Evolutionary conservation across 2,113 vertebrate species (phyloP).

Genomic region (Girardinichthys multiradiatus): DNA sequence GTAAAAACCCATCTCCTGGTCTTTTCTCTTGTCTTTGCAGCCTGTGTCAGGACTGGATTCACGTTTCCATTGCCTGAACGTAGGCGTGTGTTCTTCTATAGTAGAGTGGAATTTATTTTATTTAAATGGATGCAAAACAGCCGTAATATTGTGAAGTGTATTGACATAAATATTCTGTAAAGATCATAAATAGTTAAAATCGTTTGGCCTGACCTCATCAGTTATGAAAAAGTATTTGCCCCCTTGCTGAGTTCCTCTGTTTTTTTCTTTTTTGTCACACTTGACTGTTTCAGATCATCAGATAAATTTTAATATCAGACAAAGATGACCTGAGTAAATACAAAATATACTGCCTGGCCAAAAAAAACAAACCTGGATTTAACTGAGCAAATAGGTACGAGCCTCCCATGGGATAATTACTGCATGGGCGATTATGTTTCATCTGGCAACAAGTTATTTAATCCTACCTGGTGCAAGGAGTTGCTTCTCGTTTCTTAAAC

Average conservation of each 20-base stretch:
- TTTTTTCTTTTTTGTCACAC: not conserved
- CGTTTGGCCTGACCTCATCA: not conserved
- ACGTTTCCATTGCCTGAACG: conserved; percentile 3
- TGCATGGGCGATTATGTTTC: too few relatives aligned
- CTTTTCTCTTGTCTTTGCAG: conserved; percentile 20
- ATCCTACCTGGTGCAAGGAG: too few relatives aligned
- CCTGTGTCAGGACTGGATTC: conserved; percentile 10
- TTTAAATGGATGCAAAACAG: not conserved
- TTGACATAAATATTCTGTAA: not conserved
- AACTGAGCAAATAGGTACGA: too few relatives aligned
- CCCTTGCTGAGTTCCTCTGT: not conserved
- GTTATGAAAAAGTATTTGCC: not conserved
- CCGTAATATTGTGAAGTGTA: not conserved
- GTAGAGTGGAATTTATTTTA: conserved; percentile 2
- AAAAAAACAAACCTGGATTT: too few relatives aligned
- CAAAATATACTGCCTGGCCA: too few relatives aligned
- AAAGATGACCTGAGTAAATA: not conserved
- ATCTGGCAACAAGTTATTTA: too few relatives aligned
- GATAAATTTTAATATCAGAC: not conserved
- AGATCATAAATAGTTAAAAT: not conserved
- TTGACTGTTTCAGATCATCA: not conserved
- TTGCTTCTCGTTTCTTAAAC: too few relatives aligned
- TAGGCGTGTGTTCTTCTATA: not conserved
- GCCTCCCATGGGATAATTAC: too few relatives aligned
- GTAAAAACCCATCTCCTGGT: conserved; percentile 30